Percentiles rank a stretch among this genome's conserved stretches.
phyloP scores from a whole-genome alignment of 1,140 invertebrate species.

The Drosophila sechellia region DNA sequence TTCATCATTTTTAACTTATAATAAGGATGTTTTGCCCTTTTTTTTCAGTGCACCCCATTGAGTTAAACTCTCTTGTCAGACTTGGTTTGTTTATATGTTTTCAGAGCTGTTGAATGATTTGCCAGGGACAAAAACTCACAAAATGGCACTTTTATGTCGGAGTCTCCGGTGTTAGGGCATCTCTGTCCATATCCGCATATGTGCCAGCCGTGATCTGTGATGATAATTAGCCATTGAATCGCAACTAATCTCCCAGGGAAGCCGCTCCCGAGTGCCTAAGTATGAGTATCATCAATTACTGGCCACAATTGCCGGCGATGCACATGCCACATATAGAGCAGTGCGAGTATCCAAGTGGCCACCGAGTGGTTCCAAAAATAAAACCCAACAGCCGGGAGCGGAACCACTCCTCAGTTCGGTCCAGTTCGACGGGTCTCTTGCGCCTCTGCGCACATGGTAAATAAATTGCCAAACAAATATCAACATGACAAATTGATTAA shows the following conservation, averaged over 20 bases:
- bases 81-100: constrained; percentile 55
- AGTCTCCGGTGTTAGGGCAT: not conserved
- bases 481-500: constrained; percentile 84
- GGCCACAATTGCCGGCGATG: constrained; percentile 63
- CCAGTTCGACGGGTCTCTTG: constrained; percentile 24
- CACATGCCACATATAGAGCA: constrained; percentile 29
- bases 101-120: constrained; percentile 66
- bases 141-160: constrained; percentile 12
- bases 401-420: constrained; percentile 40
- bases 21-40: not conserved
- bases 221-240: constrained; percentile 53
- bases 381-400: constrained; percentile 41
- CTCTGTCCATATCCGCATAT: constrained; percentile 16
- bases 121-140: constrained; percentile 32
- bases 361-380: constrained; percentile 58
- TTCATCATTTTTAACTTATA: too few relatives aligned
- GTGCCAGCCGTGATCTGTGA: constrained; percentile 46
- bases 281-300: constrained; percentile 76
- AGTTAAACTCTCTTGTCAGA: constrained; percentile 38
- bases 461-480: constrained; percentile 84
- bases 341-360: not conserved
- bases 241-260: constrained; percentile 44
- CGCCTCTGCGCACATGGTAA: constrained; percentile 57
- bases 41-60: constrained; percentile 45
- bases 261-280: constrained; percentile 19